A percentile compares a stretch with the other conserved stretches of the same genome.
phyloP scores from a whole-genome alignment of 2,113 vertebrate genomes.

The Notarius lentiginosus region DNA sequence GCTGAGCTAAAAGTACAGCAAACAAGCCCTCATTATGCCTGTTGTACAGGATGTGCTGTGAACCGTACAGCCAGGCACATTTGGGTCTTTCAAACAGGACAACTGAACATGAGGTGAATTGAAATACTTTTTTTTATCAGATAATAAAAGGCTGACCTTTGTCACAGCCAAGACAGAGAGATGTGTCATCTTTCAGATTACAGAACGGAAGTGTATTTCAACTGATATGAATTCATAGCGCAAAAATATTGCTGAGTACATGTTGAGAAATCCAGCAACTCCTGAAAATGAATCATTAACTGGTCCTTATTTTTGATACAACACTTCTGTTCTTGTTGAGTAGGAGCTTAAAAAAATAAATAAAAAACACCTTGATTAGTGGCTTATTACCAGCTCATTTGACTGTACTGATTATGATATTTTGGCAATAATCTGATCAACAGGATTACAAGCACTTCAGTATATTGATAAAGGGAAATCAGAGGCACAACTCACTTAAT shows the following conservation, averaged over 20 bases:
- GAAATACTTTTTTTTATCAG: not conserved
- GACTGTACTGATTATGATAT: too few relatives aligned
- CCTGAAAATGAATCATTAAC: not conserved
- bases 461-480: too few relatives aligned
- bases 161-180: not conserved
- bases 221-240: not conserved
- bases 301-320: not conserved
- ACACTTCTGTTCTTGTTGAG: not conserved
- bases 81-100: not conserved
- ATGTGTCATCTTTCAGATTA: not conserved
- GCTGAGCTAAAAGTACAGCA: not conserved
- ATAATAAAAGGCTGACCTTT: not conserved
- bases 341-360: too few relatives aligned
- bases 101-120: not conserved
- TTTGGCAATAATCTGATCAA: too few relatives aligned
- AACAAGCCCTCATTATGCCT: not conserved
- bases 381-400: too few relatives aligned
- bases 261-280: not conserved
- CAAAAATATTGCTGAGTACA: not conserved
- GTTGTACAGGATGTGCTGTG: not conserved
- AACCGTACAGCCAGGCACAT: not conserved
- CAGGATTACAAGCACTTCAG: too few relatives aligned
- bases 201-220: not conserved
- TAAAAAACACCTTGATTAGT: too few relatives aligned
- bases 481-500: too few relatives aligned